Evolutionary conservation across 1,140 invertebrate genomes (phyloP).

Genomic region (Drosophila simulans): DNA sequence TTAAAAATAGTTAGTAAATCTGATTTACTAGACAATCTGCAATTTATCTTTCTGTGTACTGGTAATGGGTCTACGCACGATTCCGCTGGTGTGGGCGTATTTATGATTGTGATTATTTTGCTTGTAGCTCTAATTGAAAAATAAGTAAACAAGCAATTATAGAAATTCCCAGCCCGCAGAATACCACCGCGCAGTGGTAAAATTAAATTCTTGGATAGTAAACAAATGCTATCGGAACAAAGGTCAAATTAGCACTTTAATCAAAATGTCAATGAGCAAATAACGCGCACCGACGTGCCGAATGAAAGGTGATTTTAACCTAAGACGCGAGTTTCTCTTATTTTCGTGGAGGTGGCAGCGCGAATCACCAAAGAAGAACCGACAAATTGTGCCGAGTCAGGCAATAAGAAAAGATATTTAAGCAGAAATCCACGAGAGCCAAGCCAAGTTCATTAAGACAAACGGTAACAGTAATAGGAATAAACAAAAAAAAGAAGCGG

Average conservation of each 20-base stretch:
- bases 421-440: constrained; percentile 35
- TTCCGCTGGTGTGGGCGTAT: constrained; percentile 53
- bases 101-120: constrained; percentile 72
- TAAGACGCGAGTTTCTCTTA: constrained; percentile 39
- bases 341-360: constrained; percentile 36
- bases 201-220: constrained; percentile 52
- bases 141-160: constrained; percentile 74
- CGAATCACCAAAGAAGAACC: constrained; percentile 34
- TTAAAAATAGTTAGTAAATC: too few species aligned
- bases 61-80: constrained; percentile 20
- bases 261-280: constrained; percentile 82
- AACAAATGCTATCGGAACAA: constrained; percentile 51
- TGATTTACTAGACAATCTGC: neutral
- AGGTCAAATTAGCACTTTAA: constrained; percentile 72
- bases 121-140: constrained; percentile 70
- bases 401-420: constrained; percentile 36
- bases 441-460: constrained; percentile 60
- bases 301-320: constrained; percentile 55
- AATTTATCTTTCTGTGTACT: constrained; percentile 4
- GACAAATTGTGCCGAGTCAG: constrained; percentile 60
- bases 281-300: constrained; percentile 63
- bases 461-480: constrained; percentile 15
- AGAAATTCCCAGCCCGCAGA: constrained; percentile 29
- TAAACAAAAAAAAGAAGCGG: constrained; percentile 13
- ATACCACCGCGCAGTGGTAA: constrained; percentile 22